These are phyloP conservation scores for Cyprinodon diabolis DNA, from an alignment of 2,797 vertebrate species.

Conservation along the genomic window DNA sequence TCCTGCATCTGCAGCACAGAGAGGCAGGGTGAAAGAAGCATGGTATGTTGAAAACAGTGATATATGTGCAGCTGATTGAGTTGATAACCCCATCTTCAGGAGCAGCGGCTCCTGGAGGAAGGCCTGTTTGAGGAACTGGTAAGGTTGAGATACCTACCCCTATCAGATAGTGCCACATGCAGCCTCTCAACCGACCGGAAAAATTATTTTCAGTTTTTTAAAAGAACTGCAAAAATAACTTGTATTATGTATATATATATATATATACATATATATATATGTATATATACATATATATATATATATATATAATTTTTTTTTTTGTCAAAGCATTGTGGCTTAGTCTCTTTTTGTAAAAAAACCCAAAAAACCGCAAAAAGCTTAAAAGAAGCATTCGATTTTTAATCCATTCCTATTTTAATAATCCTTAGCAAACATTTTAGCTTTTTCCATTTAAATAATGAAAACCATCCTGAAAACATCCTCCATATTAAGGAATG, in stretches of 20 bases:
- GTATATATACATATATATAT: too few relatives aligned
- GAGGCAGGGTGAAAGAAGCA: conserved; percentile 42
- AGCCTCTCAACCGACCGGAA: conserved; percentile 35
- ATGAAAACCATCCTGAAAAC: not conserved
- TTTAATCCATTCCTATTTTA: not conserved
- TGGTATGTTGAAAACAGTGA: conserved; percentile 58
- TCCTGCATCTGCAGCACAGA: conserved; percentile 43
- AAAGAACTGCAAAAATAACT: conserved; percentile 15
- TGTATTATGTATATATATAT: conserved; percentile 20
- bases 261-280: too few relatives aligned
- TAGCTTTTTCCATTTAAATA: not conserved
- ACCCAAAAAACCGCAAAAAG: not conserved
- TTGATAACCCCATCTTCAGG: conserved; percentile 71
- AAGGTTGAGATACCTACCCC: conserved; percentile 43
- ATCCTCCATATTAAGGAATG: too few relatives aligned
- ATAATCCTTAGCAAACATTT: not conserved
- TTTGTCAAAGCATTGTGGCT: conserved; percentile 7
- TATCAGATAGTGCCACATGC: conserved; percentile 38
- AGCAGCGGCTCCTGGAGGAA: conserved; percentile 42
- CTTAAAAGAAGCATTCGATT: not conserved
- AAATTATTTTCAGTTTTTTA: conserved; percentile 19
- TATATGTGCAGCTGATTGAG: conserved; percentile 79
- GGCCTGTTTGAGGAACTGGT: conserved; percentile 47
- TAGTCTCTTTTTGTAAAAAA: conserved; percentile 11
- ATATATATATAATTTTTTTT: too few relatives aligned